Base-by-base conservation (phyloP, 2,888 invertebrate species). In the Ecdyonurus torrentis region DNA sequence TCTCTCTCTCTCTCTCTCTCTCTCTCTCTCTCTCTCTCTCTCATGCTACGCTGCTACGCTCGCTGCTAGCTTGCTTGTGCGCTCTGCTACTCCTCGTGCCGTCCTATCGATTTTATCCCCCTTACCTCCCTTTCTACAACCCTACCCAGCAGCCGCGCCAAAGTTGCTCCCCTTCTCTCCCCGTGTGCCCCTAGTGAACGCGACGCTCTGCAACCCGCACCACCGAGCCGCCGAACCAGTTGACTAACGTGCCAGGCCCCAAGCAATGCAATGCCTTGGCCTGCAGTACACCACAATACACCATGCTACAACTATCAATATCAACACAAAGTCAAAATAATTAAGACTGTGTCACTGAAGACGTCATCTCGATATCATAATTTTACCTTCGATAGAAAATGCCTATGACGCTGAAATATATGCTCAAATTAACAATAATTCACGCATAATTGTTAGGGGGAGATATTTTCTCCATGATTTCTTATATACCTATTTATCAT, bases 21-120 rank as follows among this genome's bases (percentile, higher is more conserved):
- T 61, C 63, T 50, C 53, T 61, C 52, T 37, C 63, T 63, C 53
- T 61, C 25, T 52, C 60, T 52, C 60, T 60, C 61, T 61, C 2
- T 61, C 25, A 1, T 37, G 23, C 23, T 2, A 1, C 23, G 20
- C 58, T 25, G 52, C 52, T 37, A 3, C 19, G 61, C 23, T 22
- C n/a, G 60, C 20, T 20, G 22, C 23, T 20, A 15, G 20, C 23
- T 2, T n/a, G 18, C n/a, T n/a, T 1, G 1, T 58, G 19, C 58
- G 2, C 58, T 10, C 22, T 1, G 19, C 58, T 58, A 20, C 58
- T 22, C 2, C 58, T 55, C 58, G 19, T 2, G 19, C 58, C 22
- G 2, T 22, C 2, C 1, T 22, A 55, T 20, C 22, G 20, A 20
- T 22, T 22, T 58, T 22, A 19, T 22, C 58, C 1, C 22, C 2